Evolutionary conservation across 2,797 vertebrate genomes (phyloP).

Genomic region (Lycodopsis pacificus): DNA sequence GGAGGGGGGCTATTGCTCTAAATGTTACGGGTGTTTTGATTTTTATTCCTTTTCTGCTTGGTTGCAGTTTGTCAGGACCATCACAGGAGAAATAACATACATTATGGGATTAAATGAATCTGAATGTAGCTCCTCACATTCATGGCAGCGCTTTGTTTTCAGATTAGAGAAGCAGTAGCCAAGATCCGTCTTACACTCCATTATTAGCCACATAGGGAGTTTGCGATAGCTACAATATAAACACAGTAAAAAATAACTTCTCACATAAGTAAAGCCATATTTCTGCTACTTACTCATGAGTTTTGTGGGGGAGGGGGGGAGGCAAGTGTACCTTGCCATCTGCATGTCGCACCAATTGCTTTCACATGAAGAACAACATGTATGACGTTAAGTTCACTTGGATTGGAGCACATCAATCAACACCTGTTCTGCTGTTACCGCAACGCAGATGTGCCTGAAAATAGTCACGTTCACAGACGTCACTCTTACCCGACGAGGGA

Average conservation of each 20-base stretch:
- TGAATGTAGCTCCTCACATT: constrained; percentile 55
- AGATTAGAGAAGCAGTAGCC: constrained; percentile 39
- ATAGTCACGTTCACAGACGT: constrained; percentile 39
- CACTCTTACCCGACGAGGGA: constrained; percentile 29
- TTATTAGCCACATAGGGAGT: constrained; percentile 14
- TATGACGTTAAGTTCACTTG: neutral
- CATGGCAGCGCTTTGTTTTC: constrained; percentile 50
- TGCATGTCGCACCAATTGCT: neutral
- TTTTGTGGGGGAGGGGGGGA: too few relatives aligned
- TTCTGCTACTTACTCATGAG: neutral
- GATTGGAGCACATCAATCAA: constrained; percentile 21
- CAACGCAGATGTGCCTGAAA: constrained; percentile 26
- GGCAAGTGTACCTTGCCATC: neutral
- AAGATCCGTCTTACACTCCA: constrained; percentile 22
- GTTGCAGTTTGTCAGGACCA: constrained; percentile 43
- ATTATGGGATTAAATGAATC: constrained; percentile 66
- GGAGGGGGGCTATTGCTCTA: constrained; percentile 19
- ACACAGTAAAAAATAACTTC: neutral
- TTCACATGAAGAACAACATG: neutral
- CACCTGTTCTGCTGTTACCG: neutral
- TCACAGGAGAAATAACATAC: constrained; percentile 30
- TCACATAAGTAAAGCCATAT: neutral
- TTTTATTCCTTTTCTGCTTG: constrained; percentile 50
- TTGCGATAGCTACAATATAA: neutral
- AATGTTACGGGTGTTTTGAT: constrained; percentile 52